Evolutionary conservation across 2,113 vertebrate genomes (phyloP).

Genomic region (Sigmodon hispidus): DNA sequence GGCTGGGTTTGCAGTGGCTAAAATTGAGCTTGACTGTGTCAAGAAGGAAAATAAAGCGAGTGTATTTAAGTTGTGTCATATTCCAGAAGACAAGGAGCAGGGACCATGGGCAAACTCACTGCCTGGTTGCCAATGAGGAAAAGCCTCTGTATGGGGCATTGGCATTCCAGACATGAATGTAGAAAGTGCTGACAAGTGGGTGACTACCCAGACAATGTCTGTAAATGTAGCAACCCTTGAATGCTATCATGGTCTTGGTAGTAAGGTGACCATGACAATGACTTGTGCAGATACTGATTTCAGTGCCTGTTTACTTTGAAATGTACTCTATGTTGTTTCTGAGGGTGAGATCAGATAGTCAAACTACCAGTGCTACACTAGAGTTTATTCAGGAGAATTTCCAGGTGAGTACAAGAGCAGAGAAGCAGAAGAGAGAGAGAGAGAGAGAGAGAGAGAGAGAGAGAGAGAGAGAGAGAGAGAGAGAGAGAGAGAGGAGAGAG

Average conservation of each 20-base stretch:
- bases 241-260: not conserved
- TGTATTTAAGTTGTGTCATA: not conserved
- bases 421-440: no score
- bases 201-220: not conserved
- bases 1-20: not conserved
- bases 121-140: not conserved
- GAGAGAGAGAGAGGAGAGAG: no score
- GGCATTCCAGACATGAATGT: not conserved
- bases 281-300: not conserved
- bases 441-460: no score
- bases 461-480: no score
- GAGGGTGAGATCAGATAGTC: no score
- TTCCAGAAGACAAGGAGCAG: not conserved
- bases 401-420: no score
- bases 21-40: not conserved
- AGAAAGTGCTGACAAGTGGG: not conserved
- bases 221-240: not conserved
- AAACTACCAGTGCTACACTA: no score
- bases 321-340: no score
- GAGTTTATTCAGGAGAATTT: no score
- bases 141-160: not conserved
- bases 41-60: not conserved
- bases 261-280: not conserved
- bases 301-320: not conserved
- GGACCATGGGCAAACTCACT: not conserved